Evolutionary conservation across 2,797 vertebrate genomes (phyloP).

Genomic region (Hapalemur alaotrensis): DNA sequence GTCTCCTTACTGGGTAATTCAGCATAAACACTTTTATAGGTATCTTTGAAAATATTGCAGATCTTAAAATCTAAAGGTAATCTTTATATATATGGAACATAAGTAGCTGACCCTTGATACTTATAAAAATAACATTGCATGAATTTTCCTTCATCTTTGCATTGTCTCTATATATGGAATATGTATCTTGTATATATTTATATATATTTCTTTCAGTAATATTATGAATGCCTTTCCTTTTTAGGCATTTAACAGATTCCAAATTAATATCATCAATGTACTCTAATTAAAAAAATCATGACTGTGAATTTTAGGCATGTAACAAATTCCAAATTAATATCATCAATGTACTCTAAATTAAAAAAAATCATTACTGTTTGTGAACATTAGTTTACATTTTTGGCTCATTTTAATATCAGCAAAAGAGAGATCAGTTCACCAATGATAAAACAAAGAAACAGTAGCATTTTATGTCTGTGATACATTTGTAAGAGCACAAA

Average conservation of each 20-base stretch:
- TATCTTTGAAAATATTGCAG: constrained; percentile 16
- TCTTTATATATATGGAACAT: not conserved
- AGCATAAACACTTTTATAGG: not conserved
- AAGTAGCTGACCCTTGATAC: not conserved
- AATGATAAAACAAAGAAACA: not conserved
- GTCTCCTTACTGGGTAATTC: not conserved
- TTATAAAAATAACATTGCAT: not conserved
- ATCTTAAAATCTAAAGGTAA: not conserved
- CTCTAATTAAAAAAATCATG: not conserved
- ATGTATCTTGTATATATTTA: not conserved
- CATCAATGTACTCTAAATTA: not conserved
- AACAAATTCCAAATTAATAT: not conserved
- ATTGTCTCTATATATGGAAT: not conserved
- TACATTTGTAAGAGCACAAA: not conserved
- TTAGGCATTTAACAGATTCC: not conserved
- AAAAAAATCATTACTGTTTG: not conserved
- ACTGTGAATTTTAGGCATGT: not conserved
- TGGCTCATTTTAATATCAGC: not conserved
- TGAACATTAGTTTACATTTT: not conserved
- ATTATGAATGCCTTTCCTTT: not conserved
- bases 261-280: not conserved
- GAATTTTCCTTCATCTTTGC: not conserved
- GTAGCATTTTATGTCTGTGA: not conserved
- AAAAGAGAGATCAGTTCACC: not conserved
- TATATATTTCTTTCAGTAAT: not conserved